These are phyloP conservation scores for Steatornis caripensis DNA, from an alignment of 2,113 vertebrate species.

Conservation along the genomic window DNA sequence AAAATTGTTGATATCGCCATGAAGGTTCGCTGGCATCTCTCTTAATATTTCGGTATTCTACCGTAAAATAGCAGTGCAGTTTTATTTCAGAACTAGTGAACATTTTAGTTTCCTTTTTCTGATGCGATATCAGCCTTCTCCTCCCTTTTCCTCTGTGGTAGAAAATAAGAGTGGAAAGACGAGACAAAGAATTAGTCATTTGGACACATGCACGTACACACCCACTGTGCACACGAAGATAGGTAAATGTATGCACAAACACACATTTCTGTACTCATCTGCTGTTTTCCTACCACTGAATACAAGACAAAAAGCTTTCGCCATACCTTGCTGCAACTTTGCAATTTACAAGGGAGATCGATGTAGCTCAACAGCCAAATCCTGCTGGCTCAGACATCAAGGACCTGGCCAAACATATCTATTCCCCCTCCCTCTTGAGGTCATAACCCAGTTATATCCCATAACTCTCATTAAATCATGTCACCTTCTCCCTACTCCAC, in stretches of 20 bases:
- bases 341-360: background rate
- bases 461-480: background rate
- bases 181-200: background rate
- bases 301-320: background rate
- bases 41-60: background rate
- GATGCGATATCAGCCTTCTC: background rate
- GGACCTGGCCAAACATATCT: background rate
- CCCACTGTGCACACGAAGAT: background rate
- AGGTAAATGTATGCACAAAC: background rate
- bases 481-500: background rate
- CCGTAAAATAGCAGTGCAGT: background rate
- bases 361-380: background rate
- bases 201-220: background rate
- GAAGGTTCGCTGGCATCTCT: background rate
- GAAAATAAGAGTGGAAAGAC: background rate
- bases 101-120: background rate
- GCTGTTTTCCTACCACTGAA: background rate
- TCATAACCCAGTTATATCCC: background rate
- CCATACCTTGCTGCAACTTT: background rate
- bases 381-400: background rate
- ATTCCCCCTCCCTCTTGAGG: background rate
- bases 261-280: background rate
- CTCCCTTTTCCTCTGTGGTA: background rate
- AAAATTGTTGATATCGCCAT: rapidly evolving
- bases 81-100: background rate